phyloP scores from a whole-genome alignment of 1,140 invertebrate species.

The Drosophila lowei region DNA sequence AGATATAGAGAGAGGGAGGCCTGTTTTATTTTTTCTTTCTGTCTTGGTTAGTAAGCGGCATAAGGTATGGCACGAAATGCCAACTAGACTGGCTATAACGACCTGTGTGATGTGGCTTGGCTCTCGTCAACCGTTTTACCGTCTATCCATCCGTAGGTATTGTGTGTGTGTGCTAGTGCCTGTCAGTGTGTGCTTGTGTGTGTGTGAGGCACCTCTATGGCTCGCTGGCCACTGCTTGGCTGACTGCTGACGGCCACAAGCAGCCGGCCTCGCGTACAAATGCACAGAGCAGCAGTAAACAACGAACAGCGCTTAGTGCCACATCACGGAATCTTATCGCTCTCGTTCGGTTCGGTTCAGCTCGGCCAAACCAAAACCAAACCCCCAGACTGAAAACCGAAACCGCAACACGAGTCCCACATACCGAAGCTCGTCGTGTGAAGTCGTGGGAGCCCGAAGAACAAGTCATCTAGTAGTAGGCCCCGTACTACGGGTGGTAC shows the following conservation, averaged over 20 bases:
- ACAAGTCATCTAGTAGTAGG: slow-evolving; percentile 68
- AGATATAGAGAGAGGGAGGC: slow-evolving; percentile 9
- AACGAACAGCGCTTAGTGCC: slow-evolving; percentile 79
- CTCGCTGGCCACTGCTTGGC: slow-evolving; percentile 63
- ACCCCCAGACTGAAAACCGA: slow-evolving; percentile 25
- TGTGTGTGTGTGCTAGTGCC: slow-evolving; percentile 16
- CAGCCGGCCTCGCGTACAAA: slow-evolving; percentile 24
- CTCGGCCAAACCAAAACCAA: slow-evolving; percentile 37
- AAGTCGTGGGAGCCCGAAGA: slow-evolving; percentile 57
- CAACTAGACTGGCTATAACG: slow-evolving; percentile 73
- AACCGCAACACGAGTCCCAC: slow-evolving; percentile 16
- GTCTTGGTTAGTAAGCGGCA: slow-evolving; percentile 72
- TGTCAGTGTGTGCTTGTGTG: slow-evolving; percentile 22
- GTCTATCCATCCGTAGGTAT: slow-evolving; percentile 19
- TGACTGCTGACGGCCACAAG: slow-evolving; percentile 68
- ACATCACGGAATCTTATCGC: slow-evolving; percentile 80
- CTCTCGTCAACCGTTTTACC: neutral
- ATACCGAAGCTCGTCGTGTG: slow-evolving; percentile 35
- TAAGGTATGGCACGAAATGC: slow-evolving; percentile 79
- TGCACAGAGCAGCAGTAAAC: slow-evolving; percentile 75
- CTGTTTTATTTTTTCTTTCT: slow-evolving; percentile 15
- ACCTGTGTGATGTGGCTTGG: slow-evolving; percentile 28
- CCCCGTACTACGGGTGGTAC: too few species aligned
- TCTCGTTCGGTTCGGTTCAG: slow-evolving; percentile 56
- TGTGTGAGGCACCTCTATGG: slow-evolving; percentile 59